These are phyloP conservation scores for Falco rusticolus DNA, from an alignment of 2,797 vertebrate genomes.

Conservation along the genomic window DNA sequence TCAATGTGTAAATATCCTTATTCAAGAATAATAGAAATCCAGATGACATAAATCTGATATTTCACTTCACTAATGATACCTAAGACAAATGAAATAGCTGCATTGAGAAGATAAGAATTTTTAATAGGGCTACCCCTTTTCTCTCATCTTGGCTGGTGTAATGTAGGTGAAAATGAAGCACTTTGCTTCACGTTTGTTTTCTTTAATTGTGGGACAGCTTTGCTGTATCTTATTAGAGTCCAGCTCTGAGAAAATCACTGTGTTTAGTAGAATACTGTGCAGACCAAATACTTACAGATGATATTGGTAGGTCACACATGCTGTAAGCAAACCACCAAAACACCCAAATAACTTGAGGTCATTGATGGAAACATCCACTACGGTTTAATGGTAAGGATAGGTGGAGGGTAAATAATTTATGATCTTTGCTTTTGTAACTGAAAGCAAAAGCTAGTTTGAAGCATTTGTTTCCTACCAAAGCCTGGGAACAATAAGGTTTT, in stretches of 20 bases:
- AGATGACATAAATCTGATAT: neutral
- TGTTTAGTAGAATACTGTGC: neutral
- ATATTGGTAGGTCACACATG: neutral
- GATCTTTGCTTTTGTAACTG: neutral
- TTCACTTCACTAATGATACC: neutral
- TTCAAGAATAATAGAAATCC: neutral
- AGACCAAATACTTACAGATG: neutral
- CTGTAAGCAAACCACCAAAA: neutral
- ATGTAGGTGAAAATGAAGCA: neutral
- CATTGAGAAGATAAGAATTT: neutral
- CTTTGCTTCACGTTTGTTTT: neutral
- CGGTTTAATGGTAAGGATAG: neutral
- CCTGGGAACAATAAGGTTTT: neutral
- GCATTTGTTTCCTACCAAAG: neutral
- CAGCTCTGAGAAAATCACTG: neutral
- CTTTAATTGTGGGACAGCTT: neutral
- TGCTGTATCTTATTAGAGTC: neutral
- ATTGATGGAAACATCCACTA: neutral
- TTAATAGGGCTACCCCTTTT: neutral
- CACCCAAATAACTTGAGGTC: neutral
- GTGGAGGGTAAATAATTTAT: neutral
- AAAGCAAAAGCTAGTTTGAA: neutral
- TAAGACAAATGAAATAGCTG: neutral
- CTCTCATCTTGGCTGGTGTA: neutral
- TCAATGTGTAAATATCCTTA: neutral